Evolutionary conservation across 2,797 vertebrate species (phyloP), one percentile per base, ranked within the genome.

Genomic region (Sebastes baramenuke): DNA sequence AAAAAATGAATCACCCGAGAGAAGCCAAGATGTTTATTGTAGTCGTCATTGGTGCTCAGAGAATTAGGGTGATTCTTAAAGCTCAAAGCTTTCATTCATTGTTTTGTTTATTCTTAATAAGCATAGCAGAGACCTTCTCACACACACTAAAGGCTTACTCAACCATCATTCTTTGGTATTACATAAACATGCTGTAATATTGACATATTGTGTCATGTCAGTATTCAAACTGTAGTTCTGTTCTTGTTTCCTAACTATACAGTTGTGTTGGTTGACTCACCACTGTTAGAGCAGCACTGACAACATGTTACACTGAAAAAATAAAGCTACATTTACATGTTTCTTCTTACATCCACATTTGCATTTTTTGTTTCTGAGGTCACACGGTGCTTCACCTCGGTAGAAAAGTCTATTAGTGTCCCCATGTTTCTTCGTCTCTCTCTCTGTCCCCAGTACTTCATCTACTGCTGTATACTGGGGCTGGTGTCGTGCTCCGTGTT

Each of bases 401-500:
- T 6, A 32, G 6, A 67, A 46, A 59, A 14, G 4, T 60, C 30
- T 59, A 24, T 3, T n/a, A 18, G 24, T 18, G 6, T 55, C 1
- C 8, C 69, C 24, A 8, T 20, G 29, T 74, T 9, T 69, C 24
- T 82, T 11, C 16, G 4, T 29, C 24, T n/a, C 29, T 62, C n/a
- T 65, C 9, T 81, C 70, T 81, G 49, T 77, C 64, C 89, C 30
- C 89, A 99, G 98, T 99, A 99, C 91, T 99, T 99, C 82, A 98
- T 99, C 89, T 99, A 99, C 96, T 98, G 98, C 94, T 99, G 98
- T 75, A 97, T 99, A 66, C 95, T 99, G 93, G 98, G 97, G 6
- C 91, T 99, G 90, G 97, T 99, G 86, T 99, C 98, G 24, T 99
- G 98, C 88, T 99, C 98, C 0, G 98, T 99, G 85, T 99, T 99